phyloP scores from a whole-genome alignment of 2,888 invertebrate genomes.

The Agrilus cyanescens region DNA sequence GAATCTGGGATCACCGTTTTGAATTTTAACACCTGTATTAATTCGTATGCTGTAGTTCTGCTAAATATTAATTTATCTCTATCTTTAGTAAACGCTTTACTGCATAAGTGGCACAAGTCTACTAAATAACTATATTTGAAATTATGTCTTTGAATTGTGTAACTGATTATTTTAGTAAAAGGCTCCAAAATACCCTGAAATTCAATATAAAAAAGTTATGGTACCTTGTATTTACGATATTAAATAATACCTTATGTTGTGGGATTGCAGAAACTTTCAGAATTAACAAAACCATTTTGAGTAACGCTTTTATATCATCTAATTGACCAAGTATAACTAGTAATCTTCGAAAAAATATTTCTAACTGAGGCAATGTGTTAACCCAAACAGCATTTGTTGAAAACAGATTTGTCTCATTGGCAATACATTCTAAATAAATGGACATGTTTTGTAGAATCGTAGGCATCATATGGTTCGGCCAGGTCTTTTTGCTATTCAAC shows the following conservation, averaged over 20 bases:
- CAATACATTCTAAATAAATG: conserved; percentile 84
- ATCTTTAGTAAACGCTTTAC: conserved; percentile 81
- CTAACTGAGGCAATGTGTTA: conserved; percentile 73
- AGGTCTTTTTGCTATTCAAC: conserved; percentile 63
- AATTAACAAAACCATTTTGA: conserved; percentile 66
- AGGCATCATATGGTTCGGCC: conserved; percentile 58
- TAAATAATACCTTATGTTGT: conserved; percentile 56
- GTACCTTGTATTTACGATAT: not conserved
- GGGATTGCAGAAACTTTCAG: conserved; percentile 76
- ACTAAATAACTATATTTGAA: conserved; percentile 68
- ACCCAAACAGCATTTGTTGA: conserved; percentile 64
- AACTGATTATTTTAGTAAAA: conserved; percentile 88
- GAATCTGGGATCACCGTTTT: conserved; percentile 90
- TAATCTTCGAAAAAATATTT: conserved; percentile 71
- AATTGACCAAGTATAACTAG: conserved; percentile 56
- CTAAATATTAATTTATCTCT: conserved; percentile 88
- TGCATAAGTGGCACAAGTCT: conserved; percentile 83
- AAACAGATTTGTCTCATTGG: conserved; percentile 63
- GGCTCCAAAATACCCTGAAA: conserved; percentile 78
- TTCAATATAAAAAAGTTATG: not conserved
- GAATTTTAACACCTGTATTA: conserved; percentile 91
- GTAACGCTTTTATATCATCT: conserved; percentile 56
- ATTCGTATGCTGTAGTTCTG: conserved; percentile 83
- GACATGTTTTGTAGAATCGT: conserved; percentile 83
- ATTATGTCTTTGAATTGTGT: conserved; percentile 80